These are phyloP conservation scores for Metridium senile DNA, from an alignment of 92 coral and sea anemone genomes.

Conservation along the genomic window DNA sequence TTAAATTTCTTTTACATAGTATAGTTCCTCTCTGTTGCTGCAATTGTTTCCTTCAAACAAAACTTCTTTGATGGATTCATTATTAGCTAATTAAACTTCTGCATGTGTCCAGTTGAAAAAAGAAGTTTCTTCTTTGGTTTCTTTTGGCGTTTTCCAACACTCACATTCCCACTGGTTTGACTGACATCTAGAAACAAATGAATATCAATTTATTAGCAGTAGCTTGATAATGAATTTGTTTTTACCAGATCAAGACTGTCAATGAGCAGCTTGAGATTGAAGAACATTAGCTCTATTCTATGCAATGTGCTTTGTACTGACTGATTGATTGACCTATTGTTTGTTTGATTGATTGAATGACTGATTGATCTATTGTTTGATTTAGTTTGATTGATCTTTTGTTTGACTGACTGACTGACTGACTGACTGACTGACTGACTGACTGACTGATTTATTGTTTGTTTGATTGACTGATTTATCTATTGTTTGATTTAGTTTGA, in stretches of 20 bases:
- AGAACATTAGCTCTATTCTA: too few relatives aligned
- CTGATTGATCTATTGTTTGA: neutral
- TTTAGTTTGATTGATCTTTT: neutral
- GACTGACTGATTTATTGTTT: neutral
- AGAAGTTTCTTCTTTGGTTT: conserved; percentile 80
- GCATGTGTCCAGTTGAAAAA: conserved; percentile 90
- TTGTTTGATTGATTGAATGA: neutral
- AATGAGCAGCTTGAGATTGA: too few relatives aligned
- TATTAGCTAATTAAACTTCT: conserved; percentile 54
- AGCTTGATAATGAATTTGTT: too few relatives aligned
- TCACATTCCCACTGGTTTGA: conserved; percentile 28
- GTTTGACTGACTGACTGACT: neutral
- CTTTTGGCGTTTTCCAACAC: conserved; percentile 66
- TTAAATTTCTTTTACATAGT: too few relatives aligned
- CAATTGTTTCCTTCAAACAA: too few relatives aligned
- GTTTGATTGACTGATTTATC: neutral
- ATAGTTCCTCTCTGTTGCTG: too few relatives aligned
- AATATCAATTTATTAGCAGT: too few relatives aligned
- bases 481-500: neutral
- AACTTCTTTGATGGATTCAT: neutral
- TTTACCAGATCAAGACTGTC: too few relatives aligned
- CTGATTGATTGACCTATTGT: neutral
- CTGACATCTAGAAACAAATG: conserved; percentile 15
- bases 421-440: neutral
- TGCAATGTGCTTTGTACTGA: too few relatives aligned